Percentiles rank a stretch among this genome's conserved stretches.
Evolutionary conservation across 2,797 vertebrate genomes (phyloP).

Genomic region (Anguilla marmorata): DNA sequence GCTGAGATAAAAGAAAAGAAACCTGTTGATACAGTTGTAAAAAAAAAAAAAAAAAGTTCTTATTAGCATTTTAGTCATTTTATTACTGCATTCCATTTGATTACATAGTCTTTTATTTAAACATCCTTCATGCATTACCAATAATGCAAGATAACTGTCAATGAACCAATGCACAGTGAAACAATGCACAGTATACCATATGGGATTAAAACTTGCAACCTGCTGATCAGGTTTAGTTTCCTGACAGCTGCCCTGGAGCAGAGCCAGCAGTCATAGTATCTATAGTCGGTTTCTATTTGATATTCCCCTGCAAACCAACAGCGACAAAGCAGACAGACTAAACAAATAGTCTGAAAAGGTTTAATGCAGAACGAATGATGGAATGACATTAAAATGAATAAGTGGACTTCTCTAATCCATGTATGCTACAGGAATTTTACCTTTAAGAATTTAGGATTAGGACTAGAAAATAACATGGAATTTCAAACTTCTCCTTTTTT

Average conservation of each 20-base stretch:
- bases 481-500: conserved; percentile 50
- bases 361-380: conserved; percentile 52
- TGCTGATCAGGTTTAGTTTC: not conserved
- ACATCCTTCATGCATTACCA: not conserved
- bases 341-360: conserved; percentile 34
- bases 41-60: not conserved
- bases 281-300: not conserved
- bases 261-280: not conserved
- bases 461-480: conserved; percentile 44
- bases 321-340: not conserved
- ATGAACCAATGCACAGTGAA: not conserved
- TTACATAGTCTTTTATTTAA: not conserved
- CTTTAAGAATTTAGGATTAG: conserved; percentile 32
- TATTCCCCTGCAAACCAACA: not conserved
- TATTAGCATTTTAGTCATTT: not conserved
- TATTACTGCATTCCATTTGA: not conserved
- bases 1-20: conserved; percentile 5
- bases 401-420: conserved; percentile 57
- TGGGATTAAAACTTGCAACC: conserved; percentile 11
- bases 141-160: not conserved
- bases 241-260: conserved; percentile 14
- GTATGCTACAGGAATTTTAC: conserved; percentile 46
- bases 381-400: conserved; percentile 45
- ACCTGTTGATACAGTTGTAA: not conserved
- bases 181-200: conserved; percentile 10